Evolutionary conservation across 2,888 invertebrate species (phyloP).

Genomic region (Parochlus steinenii): DNA sequence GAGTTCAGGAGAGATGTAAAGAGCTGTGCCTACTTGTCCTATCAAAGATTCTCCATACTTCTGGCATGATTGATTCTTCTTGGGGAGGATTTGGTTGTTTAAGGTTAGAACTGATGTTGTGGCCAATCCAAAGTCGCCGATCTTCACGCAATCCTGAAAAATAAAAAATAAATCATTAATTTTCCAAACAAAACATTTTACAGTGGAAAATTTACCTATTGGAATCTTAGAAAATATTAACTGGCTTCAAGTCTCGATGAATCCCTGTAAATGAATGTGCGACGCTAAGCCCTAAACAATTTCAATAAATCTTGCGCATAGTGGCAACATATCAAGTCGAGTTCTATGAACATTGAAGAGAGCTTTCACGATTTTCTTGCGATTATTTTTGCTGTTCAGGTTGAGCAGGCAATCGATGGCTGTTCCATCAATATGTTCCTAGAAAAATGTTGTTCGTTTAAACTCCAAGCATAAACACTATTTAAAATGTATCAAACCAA

Average conservation of each 20-base stretch:
- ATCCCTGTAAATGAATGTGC: conserved; percentile 88
- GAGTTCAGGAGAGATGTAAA: conserved; percentile 92
- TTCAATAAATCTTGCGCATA: conserved; percentile 87
- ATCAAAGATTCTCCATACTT: conserved; percentile 34
- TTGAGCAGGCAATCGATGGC: conserved; percentile 89
- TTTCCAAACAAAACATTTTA: no score
- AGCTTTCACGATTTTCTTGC: conserved; percentile 74
- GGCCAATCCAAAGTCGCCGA: conserved; percentile 96
- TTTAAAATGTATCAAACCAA: no score
- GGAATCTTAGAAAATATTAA: conserved; percentile 91
- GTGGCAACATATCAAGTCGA: conserved; percentile 81
- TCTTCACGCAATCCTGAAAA: no score
- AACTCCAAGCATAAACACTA: no score
- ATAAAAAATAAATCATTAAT: no score
- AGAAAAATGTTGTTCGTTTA: no score
- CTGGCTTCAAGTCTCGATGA: conserved; percentile 70
- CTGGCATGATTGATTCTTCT: no score
- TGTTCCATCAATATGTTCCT: conserved; percentile 88
- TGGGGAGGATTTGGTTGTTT: conserved; percentile 25
- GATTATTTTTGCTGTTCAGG: conserved; percentile 85
- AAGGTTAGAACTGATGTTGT: conserved; percentile 50
- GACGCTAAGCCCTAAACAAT: conserved; percentile 73
- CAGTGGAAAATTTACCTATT: conserved; percentile 87
- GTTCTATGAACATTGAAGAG: conserved; percentile 79
- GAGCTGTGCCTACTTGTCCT: conserved; percentile 80